phyloP scores from a whole-genome alignment of 2,113 vertebrate species.

The Lampris megalopsis region DNA sequence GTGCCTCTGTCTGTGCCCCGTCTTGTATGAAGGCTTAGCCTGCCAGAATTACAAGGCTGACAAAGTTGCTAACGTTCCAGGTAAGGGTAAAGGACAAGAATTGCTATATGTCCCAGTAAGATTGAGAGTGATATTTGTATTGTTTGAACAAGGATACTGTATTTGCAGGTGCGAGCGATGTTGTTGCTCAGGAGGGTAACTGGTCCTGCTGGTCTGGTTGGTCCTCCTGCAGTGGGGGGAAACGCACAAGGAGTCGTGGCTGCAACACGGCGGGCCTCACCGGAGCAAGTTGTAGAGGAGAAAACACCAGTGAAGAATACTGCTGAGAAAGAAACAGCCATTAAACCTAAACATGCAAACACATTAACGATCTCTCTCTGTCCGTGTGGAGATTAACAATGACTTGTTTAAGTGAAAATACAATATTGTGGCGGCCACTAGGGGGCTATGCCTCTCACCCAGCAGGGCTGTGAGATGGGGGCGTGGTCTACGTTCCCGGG shows the following conservation, averaged over 20 bases:
- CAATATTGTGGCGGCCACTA: too few relatives aligned
- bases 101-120: neutral
- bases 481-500: too few relatives aligned
- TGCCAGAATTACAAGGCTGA: constrained; percentile 82
- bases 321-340: constrained; percentile 68
- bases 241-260: constrained; percentile 70
- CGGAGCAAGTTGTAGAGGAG: constrained; percentile 79
- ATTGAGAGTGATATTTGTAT: too few relatives aligned
- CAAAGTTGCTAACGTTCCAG: neutral
- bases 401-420: too few relatives aligned
- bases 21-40: constrained; percentile 79
- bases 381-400: too few relatives aligned
- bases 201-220: constrained; percentile 85
- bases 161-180: constrained; percentile 21
- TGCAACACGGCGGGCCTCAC: constrained; percentile 73
- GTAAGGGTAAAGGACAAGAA: constrained; percentile 28
- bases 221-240: constrained; percentile 69
- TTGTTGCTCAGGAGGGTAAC: constrained; percentile 75
- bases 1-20: constrained; percentile 85
- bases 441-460: too few relatives aligned
- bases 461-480: too few relatives aligned
- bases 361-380: neutral
- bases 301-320: constrained; percentile 53
- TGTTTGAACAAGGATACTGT: neutral
- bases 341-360: neutral